phyloP scores from a whole-genome alignment of 2,113 vertebrate genomes.

The Cavia aperea region DNA sequence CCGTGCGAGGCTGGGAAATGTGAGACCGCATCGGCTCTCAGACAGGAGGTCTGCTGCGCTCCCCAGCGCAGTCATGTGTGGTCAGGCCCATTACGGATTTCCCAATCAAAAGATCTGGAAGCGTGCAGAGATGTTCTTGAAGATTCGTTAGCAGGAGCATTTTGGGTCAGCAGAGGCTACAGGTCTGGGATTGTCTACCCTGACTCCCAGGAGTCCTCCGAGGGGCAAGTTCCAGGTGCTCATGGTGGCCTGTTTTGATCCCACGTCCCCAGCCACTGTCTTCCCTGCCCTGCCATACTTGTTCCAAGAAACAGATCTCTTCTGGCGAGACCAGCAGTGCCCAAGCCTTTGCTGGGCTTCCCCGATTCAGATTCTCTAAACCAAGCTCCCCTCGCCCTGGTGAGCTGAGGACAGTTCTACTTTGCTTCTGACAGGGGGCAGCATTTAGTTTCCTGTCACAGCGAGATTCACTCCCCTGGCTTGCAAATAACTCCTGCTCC shows the following conservation, averaged over 20 bases:
- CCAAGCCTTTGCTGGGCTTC: not conserved
- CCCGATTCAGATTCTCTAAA: not conserved
- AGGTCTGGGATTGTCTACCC: not conserved
- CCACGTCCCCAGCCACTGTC: too few species aligned
- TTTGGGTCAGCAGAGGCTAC: not conserved
- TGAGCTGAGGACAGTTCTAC: slow-evolving; percentile 30
- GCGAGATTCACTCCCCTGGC: not conserved
- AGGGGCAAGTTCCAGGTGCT: not conserved
- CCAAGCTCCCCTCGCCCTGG: rapidly evolving
- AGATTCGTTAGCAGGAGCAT: not conserved
- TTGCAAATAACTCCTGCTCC: slow-evolving; percentile 25
- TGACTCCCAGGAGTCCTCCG: not conserved
- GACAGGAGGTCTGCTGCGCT: not conserved
- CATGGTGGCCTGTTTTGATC: not conserved
- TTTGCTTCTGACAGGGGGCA: slow-evolving; percentile 75
- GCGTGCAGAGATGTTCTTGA: not conserved
- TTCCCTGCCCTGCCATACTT: not conserved
- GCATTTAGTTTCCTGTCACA: slow-evolving; percentile 64
- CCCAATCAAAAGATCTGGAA: not conserved
- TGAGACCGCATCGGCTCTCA: not conserved
- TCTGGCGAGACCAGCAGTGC: not conserved
- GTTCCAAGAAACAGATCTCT: not conserved
- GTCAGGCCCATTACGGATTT: not conserved
- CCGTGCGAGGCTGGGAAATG: not conserved
- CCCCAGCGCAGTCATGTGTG: too few species aligned